Evolutionary conservation across 2,888 invertebrate species (phyloP), one percentile per base, ranked within the genome.

Genomic region (Nymphalis polychloros): DNA sequence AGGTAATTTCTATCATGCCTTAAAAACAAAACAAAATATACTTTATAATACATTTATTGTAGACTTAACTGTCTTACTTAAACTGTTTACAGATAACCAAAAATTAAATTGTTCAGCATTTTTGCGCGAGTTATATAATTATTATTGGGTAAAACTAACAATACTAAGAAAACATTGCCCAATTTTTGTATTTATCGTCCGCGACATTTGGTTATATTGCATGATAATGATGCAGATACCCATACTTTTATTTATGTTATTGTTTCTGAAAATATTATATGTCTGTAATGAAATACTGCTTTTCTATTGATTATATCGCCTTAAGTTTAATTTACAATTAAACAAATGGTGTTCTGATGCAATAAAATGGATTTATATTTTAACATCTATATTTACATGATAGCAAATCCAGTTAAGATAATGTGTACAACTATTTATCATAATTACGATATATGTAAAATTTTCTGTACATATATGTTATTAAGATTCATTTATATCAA

Each of bases 381-480:
- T 76, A n/a, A 78, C 63, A 69, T 63, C 80, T 82, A 82, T 85
- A 85, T 86, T 79, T 86, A 87, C 85, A 86, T 68, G 46, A 57
- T 50, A 62, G 59, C 63, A 59, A 77, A 67, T 69, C 64, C 68
- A 70, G 69, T 64, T 67, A 64, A 57, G 61, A 71, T 75, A 73
- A 71, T 57, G 67, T 71, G 61, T 74, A 77, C 71, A 77, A 75
- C 77, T 78, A 79, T 67, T 76, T 73, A 76, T 72, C 70, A 72
- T 71, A 70, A 78, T 70, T 70, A 68, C 61, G 60, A 65, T 60
- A 72, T 76, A 77, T 75, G 75, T 82, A 81, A 82, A 83, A 83
- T 81, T 80, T 68, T 80, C 79, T 84, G 82, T 84, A 84, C 83
- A 84, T 78, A 77, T 66, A 68, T 55, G 63, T 67, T 60, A 49